Evolutionary conservation across 1,140 invertebrate species (phyloP).

Genomic region (Pseudomyrmex sp.): DNA sequence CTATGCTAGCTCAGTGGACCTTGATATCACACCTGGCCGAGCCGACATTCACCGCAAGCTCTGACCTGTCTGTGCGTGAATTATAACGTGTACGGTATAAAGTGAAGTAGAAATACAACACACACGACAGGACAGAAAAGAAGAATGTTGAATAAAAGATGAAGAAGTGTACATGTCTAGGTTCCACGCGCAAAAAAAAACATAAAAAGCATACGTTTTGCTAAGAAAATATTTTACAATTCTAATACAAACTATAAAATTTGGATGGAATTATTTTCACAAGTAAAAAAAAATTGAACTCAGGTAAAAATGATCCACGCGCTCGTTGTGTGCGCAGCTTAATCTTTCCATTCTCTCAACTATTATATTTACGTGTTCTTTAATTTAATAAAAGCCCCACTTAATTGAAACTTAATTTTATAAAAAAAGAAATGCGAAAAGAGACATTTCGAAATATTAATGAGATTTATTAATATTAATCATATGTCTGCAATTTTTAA

Average conservation of each 20-base stretch:
- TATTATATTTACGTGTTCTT: too few species aligned
- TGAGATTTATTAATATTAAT: neutral
- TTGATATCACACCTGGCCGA: slow-evolving; percentile 55
- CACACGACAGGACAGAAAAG: neutral
- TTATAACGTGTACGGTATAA: slow-evolving; percentile 8
- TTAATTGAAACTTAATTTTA: neutral
- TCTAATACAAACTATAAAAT: neutral
- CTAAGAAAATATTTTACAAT: neutral
- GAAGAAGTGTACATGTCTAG: too few species aligned
- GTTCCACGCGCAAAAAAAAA: neutral
- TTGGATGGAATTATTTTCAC: neutral
- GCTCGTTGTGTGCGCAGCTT: too few species aligned
- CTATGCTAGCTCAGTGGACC: slow-evolving; percentile 52
- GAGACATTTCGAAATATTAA: neutral
- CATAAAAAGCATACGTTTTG: neutral
- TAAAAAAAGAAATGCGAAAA: neutral
- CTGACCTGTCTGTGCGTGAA: slow-evolving; percentile 10
- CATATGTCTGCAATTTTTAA: neutral
- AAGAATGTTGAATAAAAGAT: slow-evolving; percentile 21
- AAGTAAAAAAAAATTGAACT: neutral
- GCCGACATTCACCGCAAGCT: slow-evolving; percentile 42
- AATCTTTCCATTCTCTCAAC: too few species aligned
- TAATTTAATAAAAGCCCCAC: too few species aligned
- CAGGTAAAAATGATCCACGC: too few species aligned
- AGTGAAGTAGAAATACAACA: neutral